Percentiles rank a stretch among this genome's conserved stretches.
Evolutionary conservation across 2,113 vertebrate species (phyloP).

Genomic region (Apteryx mantelli): DNA sequence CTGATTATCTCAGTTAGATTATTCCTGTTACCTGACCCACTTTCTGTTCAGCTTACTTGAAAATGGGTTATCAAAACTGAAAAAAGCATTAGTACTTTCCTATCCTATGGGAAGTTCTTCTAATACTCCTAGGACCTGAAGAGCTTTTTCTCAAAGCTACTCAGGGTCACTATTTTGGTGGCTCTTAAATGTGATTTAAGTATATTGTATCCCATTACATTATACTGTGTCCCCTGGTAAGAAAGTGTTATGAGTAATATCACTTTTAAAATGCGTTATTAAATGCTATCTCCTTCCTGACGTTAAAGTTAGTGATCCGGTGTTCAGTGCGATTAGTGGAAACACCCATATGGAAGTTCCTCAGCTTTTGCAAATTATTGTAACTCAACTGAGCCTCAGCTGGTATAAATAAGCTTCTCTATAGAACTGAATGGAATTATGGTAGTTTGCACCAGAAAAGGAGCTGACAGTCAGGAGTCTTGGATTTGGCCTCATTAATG

Average conservation of each 20-base stretch:
- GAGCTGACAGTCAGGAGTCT: not conserved
- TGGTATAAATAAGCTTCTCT: not conserved
- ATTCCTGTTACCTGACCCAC: not conserved
- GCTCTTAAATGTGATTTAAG: not conserved
- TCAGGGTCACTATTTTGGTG: not conserved
- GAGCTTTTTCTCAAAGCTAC: not conserved
- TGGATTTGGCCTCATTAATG: not conserved
- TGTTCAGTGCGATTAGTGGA: not conserved
- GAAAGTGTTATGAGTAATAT: not conserved
- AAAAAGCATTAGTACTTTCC: not conserved
- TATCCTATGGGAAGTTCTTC: not conserved
- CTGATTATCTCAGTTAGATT: not conserved
- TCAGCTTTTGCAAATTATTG: not conserved
- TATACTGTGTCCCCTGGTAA: not conserved
- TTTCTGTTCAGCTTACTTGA: constrained; percentile 10
- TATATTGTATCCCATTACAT: not conserved
- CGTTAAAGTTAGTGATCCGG: not conserved
- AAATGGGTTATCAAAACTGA: not conserved
- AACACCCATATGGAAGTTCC: not conserved
- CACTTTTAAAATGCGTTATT: not conserved
- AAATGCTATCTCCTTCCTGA: not conserved
- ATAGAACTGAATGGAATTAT: not conserved
- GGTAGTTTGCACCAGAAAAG: not conserved
- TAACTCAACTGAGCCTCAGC: not conserved
- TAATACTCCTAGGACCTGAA: not conserved